phyloP scores from a whole-genome alignment of 2,888 invertebrate genomes.

The Cephus runcator region DNA sequence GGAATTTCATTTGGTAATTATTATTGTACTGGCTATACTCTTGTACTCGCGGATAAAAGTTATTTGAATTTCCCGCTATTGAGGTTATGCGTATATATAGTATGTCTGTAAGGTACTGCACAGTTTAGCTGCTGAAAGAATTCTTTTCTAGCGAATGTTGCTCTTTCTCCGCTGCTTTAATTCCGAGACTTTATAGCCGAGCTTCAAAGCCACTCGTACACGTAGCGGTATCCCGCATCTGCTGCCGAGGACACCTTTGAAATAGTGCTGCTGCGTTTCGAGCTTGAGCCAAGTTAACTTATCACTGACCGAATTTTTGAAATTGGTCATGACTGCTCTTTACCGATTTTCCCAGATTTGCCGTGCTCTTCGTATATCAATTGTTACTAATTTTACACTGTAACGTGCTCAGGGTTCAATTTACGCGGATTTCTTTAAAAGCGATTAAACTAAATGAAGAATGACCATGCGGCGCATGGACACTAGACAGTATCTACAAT shows the following conservation, averaged over 20 bases:
- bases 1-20: not conserved
- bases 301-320: constrained; percentile 9
- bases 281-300: constrained; percentile 15
- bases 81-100: too few relatives aligned
- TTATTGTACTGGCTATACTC: too few relatives aligned
- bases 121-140: not conserved
- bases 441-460: not conserved
- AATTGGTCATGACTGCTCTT: not conserved
- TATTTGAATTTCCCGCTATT: not conserved
- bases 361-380: not conserved
- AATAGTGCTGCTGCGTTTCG: constrained; percentile 22
- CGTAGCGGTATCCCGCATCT: constrained; percentile 6
- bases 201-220: constrained; percentile 4
- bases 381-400: not conserved
- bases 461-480: not conserved
- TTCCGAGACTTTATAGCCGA: constrained; percentile 1
- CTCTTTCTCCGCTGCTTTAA: not conserved
- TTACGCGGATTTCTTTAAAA: not conserved
- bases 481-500: not conserved
- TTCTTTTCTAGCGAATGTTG: not conserved
- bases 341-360: not conserved
- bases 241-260: constrained; percentile 20
- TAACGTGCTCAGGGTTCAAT: not conserved
- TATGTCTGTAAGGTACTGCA: not conserved
- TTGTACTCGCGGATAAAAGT: not conserved